Conservation (phyloP, 2,797 vertebrate species). For the Danio kyathit region DNA sequence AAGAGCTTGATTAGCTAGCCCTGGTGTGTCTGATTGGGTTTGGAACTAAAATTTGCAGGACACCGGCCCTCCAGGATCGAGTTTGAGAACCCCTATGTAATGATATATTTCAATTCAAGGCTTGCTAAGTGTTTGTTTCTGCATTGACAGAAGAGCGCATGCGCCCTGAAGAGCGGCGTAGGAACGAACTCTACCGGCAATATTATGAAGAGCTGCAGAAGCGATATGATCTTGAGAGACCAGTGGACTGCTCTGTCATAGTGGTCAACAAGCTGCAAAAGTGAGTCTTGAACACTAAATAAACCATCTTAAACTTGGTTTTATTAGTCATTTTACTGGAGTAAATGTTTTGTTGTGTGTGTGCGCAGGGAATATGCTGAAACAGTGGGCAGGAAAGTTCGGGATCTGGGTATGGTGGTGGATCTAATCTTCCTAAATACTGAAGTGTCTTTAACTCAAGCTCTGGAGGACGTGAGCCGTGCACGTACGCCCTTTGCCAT, state of each 20-base stretch:
- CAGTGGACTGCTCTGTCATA: conserved; percentile 97
- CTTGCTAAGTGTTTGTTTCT: not conserved
- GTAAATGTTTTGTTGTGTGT: not conserved
- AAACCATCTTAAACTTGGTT: not conserved
- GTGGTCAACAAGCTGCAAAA: conserved; percentile 97
- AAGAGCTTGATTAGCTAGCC: no score
- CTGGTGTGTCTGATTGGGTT: no score
- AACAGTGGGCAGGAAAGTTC: conserved; percentile 93
- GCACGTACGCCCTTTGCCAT: conserved; percentile 98
- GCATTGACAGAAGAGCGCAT: conserved; percentile 37
- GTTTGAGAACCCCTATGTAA: no score
- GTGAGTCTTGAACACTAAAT: conserved; percentile 76
- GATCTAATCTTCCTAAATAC: conserved; percentile 99
- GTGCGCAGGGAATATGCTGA: conserved; percentile 91
- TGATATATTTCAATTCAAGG: not conserved
- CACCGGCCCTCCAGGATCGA: no score
- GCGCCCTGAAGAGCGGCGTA: conserved; percentile 81
- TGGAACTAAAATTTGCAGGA: no score
- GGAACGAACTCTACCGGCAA: conserved; percentile 94
- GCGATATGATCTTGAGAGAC: conserved; percentile 90
- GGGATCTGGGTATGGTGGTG: conserved; percentile 97
- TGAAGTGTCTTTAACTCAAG: conserved; percentile 95
- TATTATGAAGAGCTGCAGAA: conserved; percentile 97
- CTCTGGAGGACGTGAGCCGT: conserved; percentile 93
- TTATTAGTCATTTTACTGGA: no score